phyloP scores from a whole-genome alignment of 2,797 vertebrate genomes.

The Champsocephalus gunnari region DNA sequence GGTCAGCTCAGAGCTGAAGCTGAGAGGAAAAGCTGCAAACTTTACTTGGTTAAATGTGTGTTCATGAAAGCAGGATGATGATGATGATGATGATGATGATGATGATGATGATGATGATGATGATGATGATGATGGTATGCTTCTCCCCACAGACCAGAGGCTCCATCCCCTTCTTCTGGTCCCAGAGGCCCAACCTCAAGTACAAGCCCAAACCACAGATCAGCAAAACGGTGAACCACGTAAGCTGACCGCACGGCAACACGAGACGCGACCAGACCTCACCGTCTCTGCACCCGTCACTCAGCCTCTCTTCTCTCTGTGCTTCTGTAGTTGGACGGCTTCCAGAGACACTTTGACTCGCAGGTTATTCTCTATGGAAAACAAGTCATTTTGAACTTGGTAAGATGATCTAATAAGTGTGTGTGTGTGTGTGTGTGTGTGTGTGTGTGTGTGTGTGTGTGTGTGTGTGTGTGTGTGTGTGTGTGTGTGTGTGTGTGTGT shows the following conservation, averaged over 20 bases:
- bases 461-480: too few relatives aligned
- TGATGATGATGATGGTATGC: not conserved
- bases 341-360: conserved; percentile 97
- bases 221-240: conserved; percentile 94
- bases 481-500: not conserved
- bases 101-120: not conserved
- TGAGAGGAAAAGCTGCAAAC: not conserved
- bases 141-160: conserved; percentile 89
- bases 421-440: too few relatives aligned
- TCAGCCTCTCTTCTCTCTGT: not conserved
- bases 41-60: not conserved
- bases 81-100: not conserved
- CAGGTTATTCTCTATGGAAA: conserved; percentile 96
- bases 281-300: not conserved
- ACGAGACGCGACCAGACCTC: not conserved
- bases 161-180: conserved; percentile 98
- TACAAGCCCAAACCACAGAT: conserved; percentile 97
- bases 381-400: conserved; percentile 95
- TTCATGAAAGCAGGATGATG: not conserved
- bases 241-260: conserved; percentile 70
- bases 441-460: too few relatives aligned
- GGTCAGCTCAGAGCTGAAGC: too few relatives aligned
- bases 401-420: conserved; percentile 65
- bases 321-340: conserved; percentile 90
- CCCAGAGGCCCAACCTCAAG: conserved; percentile 96